Evolutionary conservation across 1,140 invertebrate genomes (phyloP).

Genomic region (Drosophila pallidifrons): DNA sequence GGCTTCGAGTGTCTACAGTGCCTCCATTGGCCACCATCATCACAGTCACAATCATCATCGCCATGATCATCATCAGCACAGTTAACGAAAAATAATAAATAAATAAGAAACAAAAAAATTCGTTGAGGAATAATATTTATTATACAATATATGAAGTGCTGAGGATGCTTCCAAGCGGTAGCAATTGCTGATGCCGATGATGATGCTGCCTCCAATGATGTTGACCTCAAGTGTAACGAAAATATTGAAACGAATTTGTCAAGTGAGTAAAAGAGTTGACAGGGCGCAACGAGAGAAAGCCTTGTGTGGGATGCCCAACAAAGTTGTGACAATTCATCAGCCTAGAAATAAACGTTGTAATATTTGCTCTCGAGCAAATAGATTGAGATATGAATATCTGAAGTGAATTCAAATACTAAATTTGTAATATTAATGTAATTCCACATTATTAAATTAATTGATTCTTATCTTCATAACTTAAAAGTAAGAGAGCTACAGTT

Average conservation of each 20-base stretch:
- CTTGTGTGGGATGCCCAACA: slow-evolving; percentile 18
- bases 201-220: slow-evolving; percentile 24
- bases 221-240: slow-evolving; percentile 75
- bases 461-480: too few species aligned
- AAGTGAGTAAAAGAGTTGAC: slow-evolving; percentile 43
- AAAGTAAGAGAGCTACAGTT: too few species aligned
- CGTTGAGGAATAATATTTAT: slow-evolving; percentile 72
- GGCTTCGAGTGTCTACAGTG: slow-evolving; percentile 68
- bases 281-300: slow-evolving; percentile 9
- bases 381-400: too few species aligned
- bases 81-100: slow-evolving; percentile 28
- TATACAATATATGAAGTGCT: slow-evolving; percentile 48
- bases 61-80: neutral
- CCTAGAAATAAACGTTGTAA: too few species aligned
- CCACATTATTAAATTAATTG: too few species aligned
- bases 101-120: slow-evolving; percentile 31
- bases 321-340: slow-evolving; percentile 7
- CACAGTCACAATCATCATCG: neutral
- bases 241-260: slow-evolving; percentile 80
- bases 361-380: too few species aligned
- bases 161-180: slow-evolving; percentile 50
- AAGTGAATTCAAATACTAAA: too few species aligned
- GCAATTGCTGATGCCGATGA: slow-evolving; percentile 17
- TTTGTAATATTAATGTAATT: too few species aligned
- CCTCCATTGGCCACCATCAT: slow-evolving; percentile 43